Base-by-base conservation (phyloP, 1,140 invertebrate species). In the Penaeus vannamei region DNA sequence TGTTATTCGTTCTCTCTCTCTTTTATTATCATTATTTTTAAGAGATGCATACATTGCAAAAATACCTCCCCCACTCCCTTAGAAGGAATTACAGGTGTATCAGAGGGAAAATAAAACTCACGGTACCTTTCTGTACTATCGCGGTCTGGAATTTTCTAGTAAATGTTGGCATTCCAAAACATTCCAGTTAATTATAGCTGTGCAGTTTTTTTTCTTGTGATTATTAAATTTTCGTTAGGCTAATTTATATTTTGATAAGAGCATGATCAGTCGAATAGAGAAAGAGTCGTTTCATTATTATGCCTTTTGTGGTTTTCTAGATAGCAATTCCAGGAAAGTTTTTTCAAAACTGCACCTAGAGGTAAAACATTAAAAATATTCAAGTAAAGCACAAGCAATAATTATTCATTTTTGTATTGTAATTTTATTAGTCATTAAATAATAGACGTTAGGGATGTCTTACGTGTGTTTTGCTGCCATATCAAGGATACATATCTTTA, bases 401-500 rank as follows among this genome's bases (percentile, higher is more conserved):
- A 89, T 69, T 59, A 83, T 84, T 84, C 46, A 32, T 29, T 46
- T 64, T 89, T 77, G 62, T 84, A 69, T 69, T 84, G 53, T 89
- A 22, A 60, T 61, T 42, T 84, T 42, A 53, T 86, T 79, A 86
- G 53, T 72, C 59, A 79, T n/a, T 79, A 60, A 85, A 77, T 80
- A 77, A 32, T 79, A 60, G 69, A 77, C 26, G 80, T 36, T 80
- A 79, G 29, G 22, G 61, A 36, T 83, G 61, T 84, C 53, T 84
- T 85, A 66, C 62, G 62, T 59, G 87, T 89, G 84, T 85, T 89
- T 89, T 62, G 82, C 83, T 85, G 87, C 87, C 87, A 89, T 89
- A 89, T 89, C 87, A 89, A 89, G 80, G 81, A 89, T 84, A 89
- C 87, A 89, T 89, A 89, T 89, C 87, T 89, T 85, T 79, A 53